Percentiles rank a stretch among this genome's conserved stretches.
Conservation (phyloP, 2,888 invertebrate genomes). For the Neoscelio sp. region DNA sequence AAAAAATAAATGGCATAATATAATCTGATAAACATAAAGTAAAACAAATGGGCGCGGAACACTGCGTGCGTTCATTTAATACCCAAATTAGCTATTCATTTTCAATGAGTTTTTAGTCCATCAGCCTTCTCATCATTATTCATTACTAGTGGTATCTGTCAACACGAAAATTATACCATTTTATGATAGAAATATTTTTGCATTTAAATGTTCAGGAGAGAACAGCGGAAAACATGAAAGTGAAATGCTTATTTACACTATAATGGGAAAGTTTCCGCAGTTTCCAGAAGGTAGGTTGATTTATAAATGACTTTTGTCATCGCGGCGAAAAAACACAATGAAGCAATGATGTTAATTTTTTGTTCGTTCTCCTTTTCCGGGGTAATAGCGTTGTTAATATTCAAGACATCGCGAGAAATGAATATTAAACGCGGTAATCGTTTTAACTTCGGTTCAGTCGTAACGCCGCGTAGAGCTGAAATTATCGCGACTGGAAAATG, state of each 20-base stretch:
- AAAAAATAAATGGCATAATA: conserved; percentile 5
- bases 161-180: conserved; percentile 29
- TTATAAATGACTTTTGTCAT: conserved; percentile 50
- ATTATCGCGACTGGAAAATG: conserved; percentile 59
- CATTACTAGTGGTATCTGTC: conserved; percentile 39
- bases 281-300: conserved; percentile 46
- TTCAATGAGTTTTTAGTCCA: conserved; percentile 20
- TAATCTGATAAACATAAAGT: background rate
- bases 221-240: conserved; percentile 51
- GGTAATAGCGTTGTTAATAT: conserved; percentile 79
- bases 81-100: conserved; percentile 17
- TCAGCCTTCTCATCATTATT: conserved; percentile 47
- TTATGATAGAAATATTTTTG: conserved; percentile 36
- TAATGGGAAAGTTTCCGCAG: conserved; percentile 54
- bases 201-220: conserved; percentile 47
- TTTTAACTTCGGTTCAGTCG: conserved; percentile 77
- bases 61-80: conserved; percentile 12
- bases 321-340: background rate
- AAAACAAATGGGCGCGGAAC: background rate
- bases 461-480: conserved; percentile 48
- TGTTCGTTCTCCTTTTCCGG: conserved; percentile 44
- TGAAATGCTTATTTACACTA: conserved; percentile 58
- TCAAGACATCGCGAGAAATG: conserved; percentile 80
- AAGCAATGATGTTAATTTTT: conserved; percentile 38
- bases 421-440: conserved; percentile 82